Conservation (phyloP, 2,888 invertebrate species). For the Mesodorylaimus sp. region DNA sequence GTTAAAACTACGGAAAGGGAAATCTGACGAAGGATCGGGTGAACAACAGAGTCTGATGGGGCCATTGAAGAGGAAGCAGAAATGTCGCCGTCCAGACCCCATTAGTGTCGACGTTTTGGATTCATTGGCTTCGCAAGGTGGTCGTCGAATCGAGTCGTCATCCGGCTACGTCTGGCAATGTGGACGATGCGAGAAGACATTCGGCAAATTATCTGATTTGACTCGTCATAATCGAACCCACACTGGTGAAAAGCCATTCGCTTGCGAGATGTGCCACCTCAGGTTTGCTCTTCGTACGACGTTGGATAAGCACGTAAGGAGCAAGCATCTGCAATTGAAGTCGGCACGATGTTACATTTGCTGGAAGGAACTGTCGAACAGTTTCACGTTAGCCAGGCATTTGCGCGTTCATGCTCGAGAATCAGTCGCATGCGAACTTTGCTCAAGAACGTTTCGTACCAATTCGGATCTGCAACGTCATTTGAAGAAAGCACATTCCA, state of each 20-base stretch:
- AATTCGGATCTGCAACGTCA: not conserved
- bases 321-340: not conserved
- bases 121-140: too few species aligned
- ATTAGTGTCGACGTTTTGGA: too few species aligned
- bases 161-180: too few species aligned
- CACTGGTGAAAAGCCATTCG: slow-evolving; percentile 29
- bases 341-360: not conserved
- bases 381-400: not conserved
- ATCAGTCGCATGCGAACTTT: not conserved
- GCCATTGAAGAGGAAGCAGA: too few species aligned
- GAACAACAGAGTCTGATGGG: too few species aligned
- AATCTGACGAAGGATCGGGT: too few species aligned
- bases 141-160: too few species aligned
- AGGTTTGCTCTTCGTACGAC: not conserved
- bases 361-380: not conserved
- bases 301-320: not conserved
- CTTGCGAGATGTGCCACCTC: not conserved
- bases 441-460: not conserved
- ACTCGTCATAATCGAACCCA: slow-evolving; percentile 50
- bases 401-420: not conserved
- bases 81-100: too few species aligned
- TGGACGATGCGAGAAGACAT: slow-evolving; percentile 50
- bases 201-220: slow-evolving; percentile 52
- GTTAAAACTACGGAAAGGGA: too few species aligned
- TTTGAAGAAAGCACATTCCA: too few species aligned